Evolutionary conservation across 2,888 invertebrate species (phyloP).

Genomic region (Drosophila putrida): DNA sequence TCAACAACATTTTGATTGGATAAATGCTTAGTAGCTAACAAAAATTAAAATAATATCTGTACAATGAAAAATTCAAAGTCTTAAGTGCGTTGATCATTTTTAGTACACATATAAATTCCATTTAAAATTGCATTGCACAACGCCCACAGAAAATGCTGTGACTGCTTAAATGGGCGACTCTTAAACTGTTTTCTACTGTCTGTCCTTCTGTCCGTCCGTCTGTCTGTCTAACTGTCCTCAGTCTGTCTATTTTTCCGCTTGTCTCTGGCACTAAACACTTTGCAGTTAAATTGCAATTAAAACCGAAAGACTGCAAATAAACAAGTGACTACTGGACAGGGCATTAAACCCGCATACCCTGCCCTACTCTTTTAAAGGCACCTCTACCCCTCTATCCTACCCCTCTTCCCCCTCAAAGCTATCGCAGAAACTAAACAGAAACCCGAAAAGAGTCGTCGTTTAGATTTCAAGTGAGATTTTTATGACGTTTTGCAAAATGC

Average conservation of each 20-base stretch:
- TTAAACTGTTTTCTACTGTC: constrained; percentile 1
- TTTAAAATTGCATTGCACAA: constrained; percentile 27
- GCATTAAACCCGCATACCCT: constrained; percentile 29
- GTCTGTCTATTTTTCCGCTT: not conserved
- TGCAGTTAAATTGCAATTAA: constrained; percentile 61
- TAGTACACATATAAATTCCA: constrained; percentile 34
- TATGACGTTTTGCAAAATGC: constrained; percentile 50
- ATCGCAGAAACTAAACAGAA: constrained; percentile 58
- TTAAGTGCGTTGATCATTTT: constrained; percentile 28
- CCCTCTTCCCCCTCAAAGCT: not conserved
- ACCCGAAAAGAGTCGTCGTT: constrained; percentile 26
- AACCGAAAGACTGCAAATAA: constrained; percentile 40
- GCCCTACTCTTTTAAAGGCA: not conserved
- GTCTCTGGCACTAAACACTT: constrained; percentile 43
- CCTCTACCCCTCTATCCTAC: not conserved
- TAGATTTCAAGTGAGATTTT: constrained; percentile 62
- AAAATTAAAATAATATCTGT: not conserved
- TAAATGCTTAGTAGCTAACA: no score
- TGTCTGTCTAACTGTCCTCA: not conserved
- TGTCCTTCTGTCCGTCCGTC: not conserved
- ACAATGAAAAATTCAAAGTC: not conserved
- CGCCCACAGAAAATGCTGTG: constrained; percentile 40
- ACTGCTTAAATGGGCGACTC: constrained; percentile 24
- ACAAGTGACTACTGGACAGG: constrained; percentile 24
- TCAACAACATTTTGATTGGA: not conserved